Conservation (phyloP, 2,113 vertebrate genomes). For the Donacobius atricapilla region DNA sequence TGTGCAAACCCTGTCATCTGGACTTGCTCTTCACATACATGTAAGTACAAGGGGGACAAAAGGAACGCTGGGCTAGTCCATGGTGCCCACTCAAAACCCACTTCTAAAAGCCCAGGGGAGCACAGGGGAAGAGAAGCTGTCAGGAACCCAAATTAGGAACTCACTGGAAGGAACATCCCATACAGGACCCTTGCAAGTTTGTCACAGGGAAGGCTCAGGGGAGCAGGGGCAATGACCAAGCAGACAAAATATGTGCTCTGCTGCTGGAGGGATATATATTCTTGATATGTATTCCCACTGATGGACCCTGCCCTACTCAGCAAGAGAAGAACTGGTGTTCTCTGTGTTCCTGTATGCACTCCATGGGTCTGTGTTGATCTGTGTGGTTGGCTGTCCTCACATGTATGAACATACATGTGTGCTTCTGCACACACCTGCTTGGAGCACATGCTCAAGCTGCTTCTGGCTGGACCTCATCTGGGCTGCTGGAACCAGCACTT, state of each 20-base stretch:
- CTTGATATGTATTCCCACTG: not conserved
- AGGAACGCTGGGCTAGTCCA: not conserved
- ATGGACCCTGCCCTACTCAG: not conserved
- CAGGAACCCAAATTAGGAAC: not conserved
- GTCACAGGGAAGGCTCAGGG: not conserved
- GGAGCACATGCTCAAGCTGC: not conserved
- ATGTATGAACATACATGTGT: accelerated
- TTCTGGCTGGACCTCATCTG: not conserved
- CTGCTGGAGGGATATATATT: not conserved
- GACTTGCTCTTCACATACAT: not conserved
- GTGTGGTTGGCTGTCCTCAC: not conserved
- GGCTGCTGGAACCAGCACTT: not conserved
- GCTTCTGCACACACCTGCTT: too few species aligned
- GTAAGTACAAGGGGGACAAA: accelerated
- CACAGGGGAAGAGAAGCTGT: not conserved
- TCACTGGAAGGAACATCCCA: not conserved
- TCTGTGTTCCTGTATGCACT: accelerated
- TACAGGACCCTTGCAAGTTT: not conserved
- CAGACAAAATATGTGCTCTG: not conserved
- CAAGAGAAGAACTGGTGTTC: not conserved
- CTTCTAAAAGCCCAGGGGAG: not conserved
- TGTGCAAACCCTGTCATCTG: accelerated
- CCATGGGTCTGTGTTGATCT: not conserved
- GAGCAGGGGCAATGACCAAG: not conserved
- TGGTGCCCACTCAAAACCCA: not conserved